Evolutionary conservation across 2,888 invertebrate species (phyloP).

Genomic region (Xylota sylvarum): DNA sequence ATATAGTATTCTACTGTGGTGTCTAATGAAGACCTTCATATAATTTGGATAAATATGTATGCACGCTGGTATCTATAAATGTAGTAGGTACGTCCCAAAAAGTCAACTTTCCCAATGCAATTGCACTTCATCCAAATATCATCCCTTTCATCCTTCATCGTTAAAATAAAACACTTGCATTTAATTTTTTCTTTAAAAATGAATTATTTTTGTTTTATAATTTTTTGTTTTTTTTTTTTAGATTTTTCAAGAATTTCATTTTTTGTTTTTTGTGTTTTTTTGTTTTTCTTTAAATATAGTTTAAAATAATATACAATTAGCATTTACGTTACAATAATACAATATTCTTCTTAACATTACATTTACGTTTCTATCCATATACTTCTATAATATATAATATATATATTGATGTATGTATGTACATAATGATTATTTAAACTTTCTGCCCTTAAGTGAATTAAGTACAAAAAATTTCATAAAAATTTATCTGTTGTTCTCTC

Average conservation of each 20-base stretch:
- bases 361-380: slow-evolving; percentile 68
- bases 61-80: too few relatives aligned
- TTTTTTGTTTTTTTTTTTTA: slow-evolving; percentile 42
- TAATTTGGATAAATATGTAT: too few relatives aligned
- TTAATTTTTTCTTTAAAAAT: slow-evolving; percentile 74
- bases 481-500: slow-evolving; percentile 18
- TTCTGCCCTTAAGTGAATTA: slow-evolving; percentile 69
- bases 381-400: slow-evolving; percentile 75
- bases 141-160: too few relatives aligned
- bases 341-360: slow-evolving; percentile 60
- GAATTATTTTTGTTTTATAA: slow-evolving; percentile 62
- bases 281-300: slow-evolving; percentile 63
- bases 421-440: slow-evolving; percentile 71
- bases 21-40: too few relatives aligned
- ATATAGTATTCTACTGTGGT: too few relatives aligned
- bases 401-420: slow-evolving; percentile 76
- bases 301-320: slow-evolving; percentile 72
- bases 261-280: slow-evolving; percentile 26
- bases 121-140: not conserved
- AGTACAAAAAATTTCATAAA: slow-evolving; percentile 65
- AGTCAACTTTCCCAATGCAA: too few relatives aligned
- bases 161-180: slow-evolving; percentile 42
- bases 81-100: too few relatives aligned
- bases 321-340: slow-evolving; percentile 70
- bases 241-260: slow-evolving; percentile 55